phyloP scores from a whole-genome alignment of 2,797 vertebrate genomes.

The Lithobates pipiens region DNA sequence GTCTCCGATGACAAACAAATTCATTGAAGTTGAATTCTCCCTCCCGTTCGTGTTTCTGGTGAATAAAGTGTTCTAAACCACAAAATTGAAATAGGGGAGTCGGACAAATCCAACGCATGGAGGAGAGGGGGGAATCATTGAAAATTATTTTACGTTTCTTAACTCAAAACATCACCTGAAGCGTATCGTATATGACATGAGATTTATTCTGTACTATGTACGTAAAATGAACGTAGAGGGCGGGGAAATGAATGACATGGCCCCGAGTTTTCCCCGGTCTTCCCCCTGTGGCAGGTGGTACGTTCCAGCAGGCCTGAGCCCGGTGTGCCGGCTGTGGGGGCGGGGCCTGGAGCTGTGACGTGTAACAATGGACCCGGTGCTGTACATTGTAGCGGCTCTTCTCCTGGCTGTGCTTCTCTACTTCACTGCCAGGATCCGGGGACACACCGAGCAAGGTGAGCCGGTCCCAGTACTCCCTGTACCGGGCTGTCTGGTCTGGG shows the following conservation, averaged over 20 bases:
- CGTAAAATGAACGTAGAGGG: neutral
- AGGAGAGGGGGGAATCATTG: neutral
- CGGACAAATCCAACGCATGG: neutral
- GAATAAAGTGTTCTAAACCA: neutral
- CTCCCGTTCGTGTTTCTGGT: neutral
- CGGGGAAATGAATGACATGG: neutral
- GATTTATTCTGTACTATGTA: neutral
- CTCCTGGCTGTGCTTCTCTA: constrained; percentile 74
- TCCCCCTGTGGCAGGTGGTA: neutral
- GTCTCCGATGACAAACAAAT: neutral
- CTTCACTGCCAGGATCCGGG: constrained; percentile 74
- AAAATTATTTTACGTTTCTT: neutral
- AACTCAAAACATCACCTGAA: too few species aligned
- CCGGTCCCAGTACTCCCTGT: neutral
- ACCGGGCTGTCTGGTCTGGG: neutral
- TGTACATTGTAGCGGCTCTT: constrained; percentile 74
- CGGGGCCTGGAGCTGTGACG: constrained; percentile 36
- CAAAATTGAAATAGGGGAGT: neutral
- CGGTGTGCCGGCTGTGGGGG: neutral
- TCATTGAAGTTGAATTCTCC: accelerated
- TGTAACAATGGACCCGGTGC: constrained; percentile 72
- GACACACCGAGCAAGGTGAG: constrained; percentile 74
- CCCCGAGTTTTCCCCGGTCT: neutral
- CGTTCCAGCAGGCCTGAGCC: neutral
- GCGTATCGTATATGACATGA: neutral